phyloP scores from a whole-genome alignment of 2,797 vertebrate species.

The Pampus argenteus region DNA sequence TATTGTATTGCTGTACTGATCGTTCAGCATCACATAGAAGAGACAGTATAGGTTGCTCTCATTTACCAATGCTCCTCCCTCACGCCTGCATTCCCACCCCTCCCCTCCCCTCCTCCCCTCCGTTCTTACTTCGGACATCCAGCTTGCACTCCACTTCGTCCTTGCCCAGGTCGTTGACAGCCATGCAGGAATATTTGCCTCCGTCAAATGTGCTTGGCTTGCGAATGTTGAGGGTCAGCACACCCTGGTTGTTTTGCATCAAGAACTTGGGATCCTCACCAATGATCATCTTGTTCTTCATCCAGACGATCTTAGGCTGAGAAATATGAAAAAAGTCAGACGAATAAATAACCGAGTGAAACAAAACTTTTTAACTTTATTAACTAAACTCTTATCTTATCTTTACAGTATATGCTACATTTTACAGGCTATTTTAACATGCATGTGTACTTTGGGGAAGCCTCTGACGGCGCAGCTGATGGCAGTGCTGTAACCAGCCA shows the following conservation, averaged over 20 bases:
- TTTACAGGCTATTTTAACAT: slow-evolving; percentile 21
- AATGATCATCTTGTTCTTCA: slow-evolving; percentile 95
- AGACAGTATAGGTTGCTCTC: background rate
- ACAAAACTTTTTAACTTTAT: background rate
- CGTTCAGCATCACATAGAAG: background rate
- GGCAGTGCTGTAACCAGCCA: slow-evolving; percentile 90
- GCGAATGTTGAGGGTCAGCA: slow-evolving; percentile 95
- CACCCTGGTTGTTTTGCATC: slow-evolving; percentile 95
- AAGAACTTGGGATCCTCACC: slow-evolving; percentile 91
- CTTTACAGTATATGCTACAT: background rate
- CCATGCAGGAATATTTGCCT: slow-evolving; percentile 91
- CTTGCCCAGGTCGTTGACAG: slow-evolving; percentile 90
- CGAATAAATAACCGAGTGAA: background rate
- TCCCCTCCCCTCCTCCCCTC: background rate
- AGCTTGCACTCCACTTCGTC: slow-evolving; percentile 93
- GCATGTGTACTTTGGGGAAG: slow-evolving; percentile 86
- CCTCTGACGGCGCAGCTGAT: slow-evolving; percentile 91
- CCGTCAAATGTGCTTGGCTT: slow-evolving; percentile 92
- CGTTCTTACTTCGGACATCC: slow-evolving; percentile 87
- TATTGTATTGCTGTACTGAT: background rate
- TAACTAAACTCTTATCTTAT: background rate
- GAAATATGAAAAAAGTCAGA: background rate
- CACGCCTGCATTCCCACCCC: no score
- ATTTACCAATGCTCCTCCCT: background rate
- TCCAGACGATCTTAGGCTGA: slow-evolving; percentile 96